Percentiles rank a stretch among this genome's conserved stretches.
Conservation (phyloP, 1,140 invertebrate genomes). For the Drosophila saltans region DNA sequence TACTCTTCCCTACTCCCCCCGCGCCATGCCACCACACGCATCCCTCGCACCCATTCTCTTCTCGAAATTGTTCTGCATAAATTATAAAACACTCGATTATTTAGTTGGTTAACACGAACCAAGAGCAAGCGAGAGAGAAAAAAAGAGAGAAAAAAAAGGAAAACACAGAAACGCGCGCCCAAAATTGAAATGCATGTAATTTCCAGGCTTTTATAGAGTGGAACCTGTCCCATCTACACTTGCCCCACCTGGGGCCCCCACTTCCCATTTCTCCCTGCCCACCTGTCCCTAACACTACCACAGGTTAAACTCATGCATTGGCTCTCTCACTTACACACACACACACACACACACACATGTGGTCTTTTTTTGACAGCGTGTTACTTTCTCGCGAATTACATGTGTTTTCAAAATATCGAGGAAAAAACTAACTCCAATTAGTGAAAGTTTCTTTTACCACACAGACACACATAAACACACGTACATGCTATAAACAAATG, state of each 20-base stretch:
- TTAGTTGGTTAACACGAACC: constrained; percentile 49
- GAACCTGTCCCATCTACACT: constrained; percentile 58
- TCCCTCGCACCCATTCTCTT: not conserved
- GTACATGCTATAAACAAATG: not conserved
- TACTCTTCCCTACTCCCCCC: constrained; percentile 13
- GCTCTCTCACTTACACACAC: constrained; percentile 18
- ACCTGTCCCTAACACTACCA: constrained; percentile 29
- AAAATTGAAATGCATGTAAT: constrained; percentile 66
- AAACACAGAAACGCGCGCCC: constrained; percentile 37
- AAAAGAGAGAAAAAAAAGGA: constrained; percentile 23
- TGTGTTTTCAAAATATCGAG: constrained; percentile 66
- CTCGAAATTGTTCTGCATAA: constrained; percentile 61
- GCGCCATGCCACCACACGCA: not conserved
- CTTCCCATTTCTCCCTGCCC: constrained; percentile 27
- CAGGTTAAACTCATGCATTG: constrained; percentile 37
- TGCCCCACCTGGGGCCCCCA: constrained; percentile 15
- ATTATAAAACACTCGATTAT: constrained; percentile 72
- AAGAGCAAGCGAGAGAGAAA: constrained; percentile 38
- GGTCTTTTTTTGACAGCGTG: constrained; percentile 72
- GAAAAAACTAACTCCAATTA: constrained; percentile 16
- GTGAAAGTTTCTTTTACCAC: not conserved
- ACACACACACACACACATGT: constrained; percentile 36
- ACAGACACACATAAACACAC: not conserved
- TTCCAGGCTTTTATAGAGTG: constrained; percentile 61
- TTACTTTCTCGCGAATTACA: constrained; percentile 81